Percentiles rank a stretch among this genome's conserved stretches.
Conservation (phyloP, 2,113 vertebrate species). For the Calidris pugnax region DNA sequence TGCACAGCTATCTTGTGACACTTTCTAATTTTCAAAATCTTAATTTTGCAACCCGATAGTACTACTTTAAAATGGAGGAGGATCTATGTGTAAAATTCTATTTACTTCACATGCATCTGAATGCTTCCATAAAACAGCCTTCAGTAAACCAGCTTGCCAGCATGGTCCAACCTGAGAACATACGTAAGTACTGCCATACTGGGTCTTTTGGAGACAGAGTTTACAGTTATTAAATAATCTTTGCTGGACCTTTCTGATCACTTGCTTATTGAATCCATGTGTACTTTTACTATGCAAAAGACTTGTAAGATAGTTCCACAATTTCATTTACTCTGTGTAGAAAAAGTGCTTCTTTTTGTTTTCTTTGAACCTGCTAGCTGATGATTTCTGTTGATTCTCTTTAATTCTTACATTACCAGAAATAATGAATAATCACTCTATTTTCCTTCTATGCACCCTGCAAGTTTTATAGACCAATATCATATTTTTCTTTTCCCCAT, state of each 20-base stretch:
- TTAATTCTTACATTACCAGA: neutral
- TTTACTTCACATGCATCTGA: constrained; percentile 46
- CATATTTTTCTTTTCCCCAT: neutral
- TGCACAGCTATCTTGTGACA: neutral
- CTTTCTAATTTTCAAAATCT: constrained; percentile 52
- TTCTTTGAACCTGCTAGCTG: neutral
- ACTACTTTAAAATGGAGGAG: constrained; percentile 49
- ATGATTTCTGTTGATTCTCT: constrained; percentile 5
- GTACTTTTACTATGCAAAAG: neutral
- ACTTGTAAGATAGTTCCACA: neutral
- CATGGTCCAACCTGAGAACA: neutral
- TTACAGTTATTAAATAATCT: neutral
- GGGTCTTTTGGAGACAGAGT: neutral
- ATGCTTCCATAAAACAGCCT: constrained; percentile 47
- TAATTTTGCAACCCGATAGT: constrained; percentile 48
- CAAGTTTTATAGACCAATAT: neutral
- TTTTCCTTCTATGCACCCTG: neutral
- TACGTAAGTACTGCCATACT: neutral
- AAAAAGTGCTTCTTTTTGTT: neutral
- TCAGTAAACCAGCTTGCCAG: constrained; percentile 33
- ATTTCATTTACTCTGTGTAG: neutral
- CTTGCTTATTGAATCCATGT: neutral
- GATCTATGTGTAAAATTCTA: constrained; percentile 43
- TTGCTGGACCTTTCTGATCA: neutral
- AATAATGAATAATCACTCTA: neutral